Conservation (phyloP, 1,140 invertebrate species). For the Pseudachorutes palmiensis region DNA sequence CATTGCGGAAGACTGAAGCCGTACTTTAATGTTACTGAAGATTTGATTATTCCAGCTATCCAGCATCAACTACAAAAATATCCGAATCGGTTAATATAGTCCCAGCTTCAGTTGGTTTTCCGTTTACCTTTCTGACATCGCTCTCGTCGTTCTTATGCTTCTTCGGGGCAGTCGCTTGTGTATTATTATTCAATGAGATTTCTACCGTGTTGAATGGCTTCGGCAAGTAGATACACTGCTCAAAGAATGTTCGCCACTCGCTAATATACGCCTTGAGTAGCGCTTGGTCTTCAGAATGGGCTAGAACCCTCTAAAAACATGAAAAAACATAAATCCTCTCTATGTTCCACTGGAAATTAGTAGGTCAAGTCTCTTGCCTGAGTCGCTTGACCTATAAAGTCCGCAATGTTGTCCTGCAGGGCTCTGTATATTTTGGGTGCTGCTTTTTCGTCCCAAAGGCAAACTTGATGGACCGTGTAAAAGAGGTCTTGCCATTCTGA, state of each 20-base stretch:
- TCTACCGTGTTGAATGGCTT: constrained; percentile 91
- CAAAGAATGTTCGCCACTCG: constrained; percentile 96
- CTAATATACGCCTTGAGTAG: constrained; percentile 89
- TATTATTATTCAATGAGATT: constrained; percentile 57
- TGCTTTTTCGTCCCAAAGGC: constrained; percentile 93
- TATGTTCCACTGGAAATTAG: neutral
- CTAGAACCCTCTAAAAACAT: constrained; percentile 60
- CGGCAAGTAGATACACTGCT: constrained; percentile 91
- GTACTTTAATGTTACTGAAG: constrained; percentile 88
- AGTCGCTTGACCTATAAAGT: constrained; percentile 90
- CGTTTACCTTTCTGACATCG: constrained; percentile 64
- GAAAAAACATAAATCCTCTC: constrained; percentile 21
- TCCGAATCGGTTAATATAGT: too few relatives aligned
- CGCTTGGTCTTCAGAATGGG: constrained; percentile 87
- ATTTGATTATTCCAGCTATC: constrained; percentile 98
- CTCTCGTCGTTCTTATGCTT: constrained; percentile 73
- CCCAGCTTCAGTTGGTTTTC: constrained; percentile 12
- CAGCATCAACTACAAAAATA: constrained; percentile 71
- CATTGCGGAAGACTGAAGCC: constrained; percentile 93
- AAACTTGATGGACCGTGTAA: constrained; percentile 87
- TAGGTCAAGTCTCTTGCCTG: constrained; percentile 47
- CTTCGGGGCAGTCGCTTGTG: constrained; percentile 54
- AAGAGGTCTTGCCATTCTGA: constrained; percentile 96
- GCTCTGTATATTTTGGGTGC: constrained; percentile 76
- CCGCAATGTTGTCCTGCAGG: constrained; percentile 83